Percentiles rank a stretch among this genome's conserved stretches.
Conservation (phyloP, 2,113 vertebrate genomes). For the Dasypus novemcinctus region DNA sequence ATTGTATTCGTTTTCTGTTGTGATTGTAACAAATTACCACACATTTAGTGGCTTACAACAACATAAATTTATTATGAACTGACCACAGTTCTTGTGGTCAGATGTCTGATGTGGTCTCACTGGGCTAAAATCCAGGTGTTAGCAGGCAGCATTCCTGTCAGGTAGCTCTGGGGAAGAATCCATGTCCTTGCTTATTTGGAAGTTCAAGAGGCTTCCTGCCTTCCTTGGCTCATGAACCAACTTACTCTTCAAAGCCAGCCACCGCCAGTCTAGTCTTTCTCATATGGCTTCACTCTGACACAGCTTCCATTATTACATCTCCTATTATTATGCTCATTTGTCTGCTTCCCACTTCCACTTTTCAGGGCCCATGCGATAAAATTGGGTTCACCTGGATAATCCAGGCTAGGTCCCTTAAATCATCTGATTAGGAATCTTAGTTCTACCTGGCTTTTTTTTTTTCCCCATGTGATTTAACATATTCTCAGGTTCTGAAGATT, state of each 20-base stretch:
- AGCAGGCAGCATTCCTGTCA: not conserved
- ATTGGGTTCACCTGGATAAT: not conserved
- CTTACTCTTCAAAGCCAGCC: not conserved
- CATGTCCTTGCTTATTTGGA: not conserved
- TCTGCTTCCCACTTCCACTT: not conserved
- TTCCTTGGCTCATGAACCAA: not conserved
- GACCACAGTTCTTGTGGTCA: not conserved
- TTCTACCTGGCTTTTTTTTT: not conserved
- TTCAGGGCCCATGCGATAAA: not conserved
- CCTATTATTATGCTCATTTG: not conserved
- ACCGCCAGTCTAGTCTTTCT: not conserved
- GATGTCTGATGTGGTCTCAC: not conserved
- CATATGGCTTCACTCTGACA: not conserved
- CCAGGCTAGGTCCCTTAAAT: not conserved
- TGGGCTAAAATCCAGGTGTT: not conserved
- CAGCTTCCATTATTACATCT: not conserved
- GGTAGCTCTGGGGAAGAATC: not conserved
- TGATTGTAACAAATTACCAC: not conserved
- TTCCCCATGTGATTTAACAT: not conserved
- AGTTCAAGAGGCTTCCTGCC: not conserved
- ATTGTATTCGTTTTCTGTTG: not conserved
- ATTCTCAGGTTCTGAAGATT: not conserved
- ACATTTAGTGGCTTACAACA: not conserved
- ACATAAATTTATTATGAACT: not conserved
- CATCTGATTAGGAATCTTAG: not conserved